Evolutionary conservation across 2,113 vertebrate species (phyloP).

Genomic region (Tetrax tetrax): DNA sequence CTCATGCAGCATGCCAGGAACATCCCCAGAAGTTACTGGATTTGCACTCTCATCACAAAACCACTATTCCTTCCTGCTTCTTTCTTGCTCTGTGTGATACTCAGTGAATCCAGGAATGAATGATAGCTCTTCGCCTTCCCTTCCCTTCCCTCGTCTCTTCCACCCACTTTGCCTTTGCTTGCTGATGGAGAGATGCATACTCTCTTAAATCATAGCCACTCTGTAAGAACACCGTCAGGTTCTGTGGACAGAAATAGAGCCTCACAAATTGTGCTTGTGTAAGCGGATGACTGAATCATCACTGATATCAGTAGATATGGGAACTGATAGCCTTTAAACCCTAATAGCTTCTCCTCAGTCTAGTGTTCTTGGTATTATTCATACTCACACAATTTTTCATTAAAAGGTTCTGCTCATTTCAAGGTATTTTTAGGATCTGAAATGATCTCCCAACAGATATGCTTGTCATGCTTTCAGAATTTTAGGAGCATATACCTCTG

Average conservation of each 20-base stretch:
- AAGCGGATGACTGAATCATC: conserved; percentile 35
- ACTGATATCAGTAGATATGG: background rate
- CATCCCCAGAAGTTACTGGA: background rate
- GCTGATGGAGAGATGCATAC: background rate
- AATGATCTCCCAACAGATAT: background rate
- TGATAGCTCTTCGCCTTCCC: background rate
- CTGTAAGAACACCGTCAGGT: background rate
- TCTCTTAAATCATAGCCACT: conserved; percentile 3
- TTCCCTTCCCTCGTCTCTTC: conserved; percentile 23
- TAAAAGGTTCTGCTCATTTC: background rate
- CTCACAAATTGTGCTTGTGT: conserved; percentile 22
- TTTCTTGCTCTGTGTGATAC: background rate
- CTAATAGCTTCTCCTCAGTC: background rate
- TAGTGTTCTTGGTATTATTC: background rate
- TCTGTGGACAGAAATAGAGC: conserved; percentile 31
- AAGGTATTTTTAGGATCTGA: background rate
- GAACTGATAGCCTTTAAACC: background rate
- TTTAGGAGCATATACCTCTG: background rate
- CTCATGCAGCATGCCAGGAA: background rate
- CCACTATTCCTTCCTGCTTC: background rate
- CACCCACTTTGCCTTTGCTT: conserved; percentile 19
- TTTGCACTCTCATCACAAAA: background rate
- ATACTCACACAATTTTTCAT: background rate
- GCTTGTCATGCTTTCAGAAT: background rate
- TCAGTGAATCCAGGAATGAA: background rate